These are phyloP conservation scores for Ochropleura plecta DNA, from an alignment of 2,888 invertebrate species.

Conservation along the genomic window DNA sequence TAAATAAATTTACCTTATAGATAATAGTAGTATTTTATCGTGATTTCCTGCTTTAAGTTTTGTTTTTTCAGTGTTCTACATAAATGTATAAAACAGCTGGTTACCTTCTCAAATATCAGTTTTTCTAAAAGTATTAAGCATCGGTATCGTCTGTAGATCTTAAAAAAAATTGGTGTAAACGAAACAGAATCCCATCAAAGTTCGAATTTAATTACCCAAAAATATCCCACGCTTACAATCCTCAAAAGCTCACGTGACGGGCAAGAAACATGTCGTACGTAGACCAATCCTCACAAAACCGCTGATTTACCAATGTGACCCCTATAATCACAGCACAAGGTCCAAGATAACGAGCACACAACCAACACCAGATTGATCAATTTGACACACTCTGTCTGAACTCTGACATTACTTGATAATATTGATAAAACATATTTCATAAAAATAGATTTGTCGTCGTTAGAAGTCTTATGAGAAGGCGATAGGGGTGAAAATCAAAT, in stretches of 20 bases:
- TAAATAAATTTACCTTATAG: constrained; percentile 24
- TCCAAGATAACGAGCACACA: constrained; percentile 50
- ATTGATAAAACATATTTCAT: constrained; percentile 49
- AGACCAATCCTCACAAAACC: constrained; percentile 25
- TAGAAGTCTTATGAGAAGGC: constrained; percentile 47
- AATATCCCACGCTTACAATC: constrained; percentile 48
- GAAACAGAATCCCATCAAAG: constrained; percentile 47
- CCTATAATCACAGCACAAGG: constrained; percentile 60
- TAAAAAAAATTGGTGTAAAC: constrained; percentile 14
- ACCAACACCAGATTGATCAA: constrained; percentile 63
- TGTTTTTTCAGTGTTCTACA: not conserved
- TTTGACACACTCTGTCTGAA: constrained; percentile 69
- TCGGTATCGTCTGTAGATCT: not conserved
- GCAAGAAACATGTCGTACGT: constrained; percentile 42
- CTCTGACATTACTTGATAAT: constrained; percentile 72
- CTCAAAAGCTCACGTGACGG: constrained; percentile 44
- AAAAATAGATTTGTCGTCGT: constrained; percentile 37
- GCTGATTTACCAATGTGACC: constrained; percentile 59
- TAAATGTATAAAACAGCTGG: not conserved
- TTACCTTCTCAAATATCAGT: not conserved
- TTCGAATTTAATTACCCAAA: constrained; percentile 52
- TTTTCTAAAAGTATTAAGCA: not conserved
- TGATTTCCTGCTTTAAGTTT: constrained; percentile 14
- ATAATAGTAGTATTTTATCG: constrained; percentile 10
- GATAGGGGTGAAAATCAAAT: constrained; percentile 60